Evolutionary conservation across 1,140 invertebrate genomes (phyloP), one percentile per base, ranked within the genome.

Genomic region (Cyphomyrmex costatus): DNA sequence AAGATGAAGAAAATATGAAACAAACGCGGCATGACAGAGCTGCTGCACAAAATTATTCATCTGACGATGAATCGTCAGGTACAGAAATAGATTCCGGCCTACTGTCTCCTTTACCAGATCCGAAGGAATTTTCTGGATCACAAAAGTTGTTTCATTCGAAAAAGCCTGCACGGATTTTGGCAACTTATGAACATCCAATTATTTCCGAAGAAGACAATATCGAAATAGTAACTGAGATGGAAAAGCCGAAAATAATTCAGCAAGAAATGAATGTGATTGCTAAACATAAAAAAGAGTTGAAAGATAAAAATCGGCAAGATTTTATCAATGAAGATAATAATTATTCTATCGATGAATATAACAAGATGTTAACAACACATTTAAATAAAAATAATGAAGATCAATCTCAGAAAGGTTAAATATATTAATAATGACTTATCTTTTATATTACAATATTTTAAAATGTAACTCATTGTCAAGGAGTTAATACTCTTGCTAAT

Each of bases 41-140:
- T 70, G 21, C 46, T 30, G 66, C 46, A 70, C 24, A 70, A 51
- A 49, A 74, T 56, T 42, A 36, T 21, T 36, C 51, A 8, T 74
- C 71, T 74, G 71, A 74, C 12, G 12, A 74, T 36, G 71, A 74
- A 58, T 74, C 51, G 56, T 33, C 16, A 0, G 71, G 5, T 74
- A 58, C 30, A 74, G 46, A 74, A 74, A n/a, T 36, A n/a, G n/a
- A 56, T 53, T 36, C 51, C 49, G 8, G 14, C 1, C 10, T 70
- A 58, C 5, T 74, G 3, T 36, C 51, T 74, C 49, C 71, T 58
- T 74, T 58, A 36, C 30, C 71, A 74, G 53, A 74, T 58, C 30
- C 51, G 30, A 58, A 58, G 12, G 71, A 74, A 74, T 74, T 74
- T 56, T 74, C 71, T 74, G 30, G 30, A 74, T 58, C 51, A 36